These are phyloP conservation scores for Cairina moschata DNA, from an alignment of 2,113 vertebrate genomes.

Conservation along the genomic window DNA sequence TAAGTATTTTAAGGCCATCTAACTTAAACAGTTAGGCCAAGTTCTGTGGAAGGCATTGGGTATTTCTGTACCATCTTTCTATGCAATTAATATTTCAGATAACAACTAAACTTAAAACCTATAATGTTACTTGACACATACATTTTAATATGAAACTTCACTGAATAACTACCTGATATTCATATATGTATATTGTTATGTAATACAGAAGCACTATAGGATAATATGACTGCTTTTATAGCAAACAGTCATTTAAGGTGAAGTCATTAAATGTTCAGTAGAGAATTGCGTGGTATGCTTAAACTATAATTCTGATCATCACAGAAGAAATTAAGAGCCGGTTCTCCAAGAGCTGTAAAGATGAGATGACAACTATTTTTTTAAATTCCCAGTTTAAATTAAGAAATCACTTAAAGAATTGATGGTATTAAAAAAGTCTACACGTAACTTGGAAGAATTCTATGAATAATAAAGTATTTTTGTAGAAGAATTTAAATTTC, in stretches of 20 bases:
- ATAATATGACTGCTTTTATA: not conserved
- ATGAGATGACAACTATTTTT: not conserved
- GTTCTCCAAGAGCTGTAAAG: not conserved
- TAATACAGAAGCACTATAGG: not conserved
- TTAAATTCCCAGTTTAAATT: not conserved
- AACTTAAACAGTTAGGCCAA: not conserved
- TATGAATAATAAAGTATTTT: not conserved
- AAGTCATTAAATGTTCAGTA: not conserved
- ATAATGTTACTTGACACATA: not conserved
- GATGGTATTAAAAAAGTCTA: not conserved
- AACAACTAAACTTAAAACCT: not conserved
- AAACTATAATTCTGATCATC: not conserved
- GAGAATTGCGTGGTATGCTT: not conserved
- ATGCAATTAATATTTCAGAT: not conserved
- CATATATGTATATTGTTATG: not conserved
- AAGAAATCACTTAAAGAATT: not conserved
- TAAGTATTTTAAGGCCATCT: not conserved
- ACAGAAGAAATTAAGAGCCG: not conserved
- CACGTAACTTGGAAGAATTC: not conserved
- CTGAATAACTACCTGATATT: not conserved
- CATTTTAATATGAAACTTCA: not conserved
- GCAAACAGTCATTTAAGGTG: not conserved
- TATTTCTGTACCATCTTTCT: not conserved
- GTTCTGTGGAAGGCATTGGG: not conserved
- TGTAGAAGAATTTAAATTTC: not conserved